Percentiles rank a stretch among this genome's conserved stretches.
Conservation (phyloP, 2,113 vertebrate genomes). For the Trogon surrucura region DNA sequence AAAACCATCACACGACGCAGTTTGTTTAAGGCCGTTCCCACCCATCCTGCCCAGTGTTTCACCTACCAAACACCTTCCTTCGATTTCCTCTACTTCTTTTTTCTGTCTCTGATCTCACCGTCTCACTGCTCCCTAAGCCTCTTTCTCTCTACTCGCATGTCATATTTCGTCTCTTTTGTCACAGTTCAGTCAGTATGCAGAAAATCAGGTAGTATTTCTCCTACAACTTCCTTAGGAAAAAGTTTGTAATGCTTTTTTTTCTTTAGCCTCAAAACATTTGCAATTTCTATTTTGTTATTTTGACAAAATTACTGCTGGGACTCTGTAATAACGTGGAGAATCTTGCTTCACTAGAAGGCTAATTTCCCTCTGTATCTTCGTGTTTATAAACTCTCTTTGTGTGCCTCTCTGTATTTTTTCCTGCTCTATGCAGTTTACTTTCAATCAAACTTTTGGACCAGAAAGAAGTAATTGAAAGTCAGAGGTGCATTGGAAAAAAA, state of each 20-base stretch:
- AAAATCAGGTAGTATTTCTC: neutral
- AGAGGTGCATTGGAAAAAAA: neutral
- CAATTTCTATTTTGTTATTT: neutral
- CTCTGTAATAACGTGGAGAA: neutral
- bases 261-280: neutral
- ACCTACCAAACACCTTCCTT: neutral
- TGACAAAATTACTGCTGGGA: neutral
- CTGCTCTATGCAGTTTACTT: neutral
- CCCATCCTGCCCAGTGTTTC: neutral
- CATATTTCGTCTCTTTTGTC: neutral
- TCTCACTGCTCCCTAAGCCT: neutral
- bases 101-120: neutral
- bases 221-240: neutral
- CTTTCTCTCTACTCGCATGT: neutral
- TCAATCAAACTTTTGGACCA: neutral
- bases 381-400: neutral
- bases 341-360: neutral
- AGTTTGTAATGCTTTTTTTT: neutral
- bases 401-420: neutral
- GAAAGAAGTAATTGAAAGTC: neutral
- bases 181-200: neutral
- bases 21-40: neutral
- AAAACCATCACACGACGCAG: fast-evolving
- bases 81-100: neutral
- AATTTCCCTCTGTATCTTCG: neutral